These are phyloP conservation scores for Odontophorus gujanensis DNA, from an alignment of 2,113 vertebrate genomes.

Conservation along the genomic window DNA sequence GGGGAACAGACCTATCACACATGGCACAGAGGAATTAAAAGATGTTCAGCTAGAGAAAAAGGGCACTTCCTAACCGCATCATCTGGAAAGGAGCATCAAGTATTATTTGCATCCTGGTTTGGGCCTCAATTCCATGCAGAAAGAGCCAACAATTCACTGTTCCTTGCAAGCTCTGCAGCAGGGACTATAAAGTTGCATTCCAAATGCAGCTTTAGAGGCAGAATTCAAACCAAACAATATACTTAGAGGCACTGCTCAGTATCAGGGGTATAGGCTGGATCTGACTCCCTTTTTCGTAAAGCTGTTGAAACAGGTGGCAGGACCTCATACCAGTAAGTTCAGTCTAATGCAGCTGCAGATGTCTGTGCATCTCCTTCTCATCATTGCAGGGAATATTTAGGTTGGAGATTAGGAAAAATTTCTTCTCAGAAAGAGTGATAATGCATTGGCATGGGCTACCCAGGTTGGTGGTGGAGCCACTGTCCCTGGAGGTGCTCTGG, in stretches of 20 bases:
- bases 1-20: background rate
- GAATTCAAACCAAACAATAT: background rate
- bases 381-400: background rate
- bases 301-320: background rate
- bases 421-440: too few relatives aligned
- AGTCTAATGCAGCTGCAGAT: background rate
- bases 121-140: background rate
- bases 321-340: background rate
- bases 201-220: background rate
- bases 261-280: background rate
- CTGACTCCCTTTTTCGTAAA: rapidly evolving
- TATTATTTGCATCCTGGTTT: background rate
- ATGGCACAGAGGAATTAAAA: background rate
- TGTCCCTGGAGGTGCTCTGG: too few relatives aligned
- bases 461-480: too few relatives aligned
- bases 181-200: background rate
- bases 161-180: background rate
- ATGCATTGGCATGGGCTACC: too few relatives aligned
- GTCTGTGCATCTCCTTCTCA: background rate
- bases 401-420: too few relatives aligned
- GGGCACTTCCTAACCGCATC: background rate
- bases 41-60: background rate
- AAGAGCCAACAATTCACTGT: background rate
- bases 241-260: background rate
- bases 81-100: background rate